phyloP scores from a whole-genome alignment of 2,888 invertebrate genomes.

The Ormyrus rosae region DNA sequence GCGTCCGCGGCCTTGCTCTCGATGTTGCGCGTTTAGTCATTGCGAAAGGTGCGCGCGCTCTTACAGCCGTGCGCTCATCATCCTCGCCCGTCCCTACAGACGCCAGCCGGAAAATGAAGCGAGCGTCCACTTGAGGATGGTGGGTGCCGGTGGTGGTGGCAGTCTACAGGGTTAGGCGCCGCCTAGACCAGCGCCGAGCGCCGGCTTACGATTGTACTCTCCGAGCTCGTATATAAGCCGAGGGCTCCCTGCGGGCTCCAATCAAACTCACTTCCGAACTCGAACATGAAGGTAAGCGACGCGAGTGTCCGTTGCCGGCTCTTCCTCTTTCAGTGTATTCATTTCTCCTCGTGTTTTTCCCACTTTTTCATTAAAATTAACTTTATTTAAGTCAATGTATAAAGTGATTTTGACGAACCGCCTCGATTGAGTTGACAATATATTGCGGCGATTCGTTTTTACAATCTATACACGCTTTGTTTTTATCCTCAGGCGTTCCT shows the following conservation, averaged over 20 bases:
- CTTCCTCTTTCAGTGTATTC: too few species aligned
- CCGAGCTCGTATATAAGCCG: constrained; percentile 56
- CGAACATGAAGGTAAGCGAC: constrained; percentile 67
- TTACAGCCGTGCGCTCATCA: constrained; percentile 36
- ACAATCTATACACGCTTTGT: background rate
- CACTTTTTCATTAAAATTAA: too few species aligned
- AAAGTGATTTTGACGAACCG: too few species aligned
- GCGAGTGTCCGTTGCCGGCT: too few species aligned
- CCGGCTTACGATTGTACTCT: too few species aligned
- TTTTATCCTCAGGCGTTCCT: constrained; percentile 58
- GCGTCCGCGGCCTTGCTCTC: constrained; percentile 65
- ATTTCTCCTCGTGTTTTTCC: too few species aligned
- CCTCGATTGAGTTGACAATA: too few species aligned
- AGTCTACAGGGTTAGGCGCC: constrained; percentile 9
- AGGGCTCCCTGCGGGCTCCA: constrained; percentile 56
- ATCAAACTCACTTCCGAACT: constrained; percentile 66
- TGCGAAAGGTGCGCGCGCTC: constrained; percentile 58
- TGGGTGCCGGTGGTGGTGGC: background rate
- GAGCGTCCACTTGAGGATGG: constrained; percentile 40
- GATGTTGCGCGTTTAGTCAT: constrained; percentile 62
- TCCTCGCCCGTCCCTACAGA: background rate
- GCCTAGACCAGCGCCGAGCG: background rate
- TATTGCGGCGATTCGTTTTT: too few species aligned
- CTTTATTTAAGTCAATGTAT: too few species aligned
- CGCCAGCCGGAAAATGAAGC: constrained; percentile 57